Percentiles rank a stretch among this genome's conserved stretches.
These are phyloP conservation scores for Scylla paramamosain DNA, from an alignment of 1,140 invertebrate genomes.

Conservation along the genomic window DNA sequence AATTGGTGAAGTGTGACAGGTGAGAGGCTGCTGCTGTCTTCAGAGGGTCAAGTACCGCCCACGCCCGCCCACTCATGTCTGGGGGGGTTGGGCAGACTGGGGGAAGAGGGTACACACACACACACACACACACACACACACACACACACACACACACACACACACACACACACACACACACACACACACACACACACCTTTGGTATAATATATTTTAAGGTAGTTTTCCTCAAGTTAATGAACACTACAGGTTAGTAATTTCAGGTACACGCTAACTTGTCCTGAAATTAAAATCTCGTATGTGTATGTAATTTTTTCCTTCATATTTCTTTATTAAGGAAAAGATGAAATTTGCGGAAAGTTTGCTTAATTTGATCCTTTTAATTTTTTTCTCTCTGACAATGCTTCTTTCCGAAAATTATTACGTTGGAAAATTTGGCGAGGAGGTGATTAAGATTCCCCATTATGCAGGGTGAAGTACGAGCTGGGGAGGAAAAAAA, in stretches of 20 bases:
- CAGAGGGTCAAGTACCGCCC: neutral
- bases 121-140: conserved; percentile 11
- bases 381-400: too few species aligned
- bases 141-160: conserved; percentile 20
- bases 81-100: neutral
- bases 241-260: neutral
- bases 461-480: neutral
- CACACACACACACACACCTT: neutral
- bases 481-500: neutral
- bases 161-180: conserved; percentile 20
- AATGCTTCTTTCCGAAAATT: neutral
- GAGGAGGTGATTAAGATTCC: conserved; percentile 2
- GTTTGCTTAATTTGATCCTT: neutral
- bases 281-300: neutral
- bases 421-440: conserved; percentile 14
- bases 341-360: neutral
- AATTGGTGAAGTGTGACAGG: neutral
- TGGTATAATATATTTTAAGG: neutral
- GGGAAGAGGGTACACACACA: neutral
- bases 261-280: conserved; percentile 1
- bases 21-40: neutral
- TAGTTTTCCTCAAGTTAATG: neutral
- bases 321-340: neutral
- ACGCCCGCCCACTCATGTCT: neutral
- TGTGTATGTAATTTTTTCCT: neutral